Evolutionary conservation across 2,797 vertebrate species (phyloP).

Genomic region (Chelmon rostratus): DNA sequence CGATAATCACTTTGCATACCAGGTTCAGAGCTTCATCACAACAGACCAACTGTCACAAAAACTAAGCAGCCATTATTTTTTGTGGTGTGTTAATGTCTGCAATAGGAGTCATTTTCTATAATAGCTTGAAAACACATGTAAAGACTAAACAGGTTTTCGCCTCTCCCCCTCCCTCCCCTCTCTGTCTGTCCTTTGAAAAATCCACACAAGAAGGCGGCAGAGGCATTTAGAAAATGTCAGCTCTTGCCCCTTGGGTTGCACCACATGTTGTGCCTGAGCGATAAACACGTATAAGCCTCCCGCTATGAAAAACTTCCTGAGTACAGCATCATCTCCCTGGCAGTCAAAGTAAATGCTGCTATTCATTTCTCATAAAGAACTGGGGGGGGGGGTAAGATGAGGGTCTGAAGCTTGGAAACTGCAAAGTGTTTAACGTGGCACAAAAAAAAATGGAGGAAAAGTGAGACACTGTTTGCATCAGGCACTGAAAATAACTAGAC

Average conservation of each 20-base stretch:
- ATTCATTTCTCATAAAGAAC: constrained; percentile 47
- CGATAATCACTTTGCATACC: constrained; percentile 85
- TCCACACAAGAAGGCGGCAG: constrained; percentile 56
- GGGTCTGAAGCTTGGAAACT: constrained; percentile 75
- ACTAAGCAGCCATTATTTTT: constrained; percentile 25
- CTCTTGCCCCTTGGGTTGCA: constrained; percentile 67
- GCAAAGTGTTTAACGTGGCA: constrained; percentile 86
- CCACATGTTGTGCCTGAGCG: constrained; percentile 57
- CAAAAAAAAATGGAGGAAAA: constrained; percentile 80
- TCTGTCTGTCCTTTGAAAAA: constrained; percentile 57
- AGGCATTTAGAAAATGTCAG: constrained; percentile 86
- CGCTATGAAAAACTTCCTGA: constrained; percentile 57
- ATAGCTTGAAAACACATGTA: constrained; percentile 29
- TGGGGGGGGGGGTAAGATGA: constrained; percentile 29
- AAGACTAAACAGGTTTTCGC: constrained; percentile 37
- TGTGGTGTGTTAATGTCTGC: constrained; percentile 12
- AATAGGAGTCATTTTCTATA: background rate
- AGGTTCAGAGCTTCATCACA: constrained; percentile 74
- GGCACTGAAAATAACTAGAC: constrained; percentile 86
- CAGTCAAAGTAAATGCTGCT: constrained; percentile 51
- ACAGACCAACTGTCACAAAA: constrained; percentile 37
- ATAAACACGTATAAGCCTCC: constrained; percentile 66
- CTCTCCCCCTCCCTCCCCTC: constrained; percentile 5
- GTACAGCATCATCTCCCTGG: constrained; percentile 50
- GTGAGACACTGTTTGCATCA: constrained; percentile 86